Evolutionary conservation across 2,797 vertebrate species (phyloP).

Genomic region (Gephyroberyx darwinii): DNA sequence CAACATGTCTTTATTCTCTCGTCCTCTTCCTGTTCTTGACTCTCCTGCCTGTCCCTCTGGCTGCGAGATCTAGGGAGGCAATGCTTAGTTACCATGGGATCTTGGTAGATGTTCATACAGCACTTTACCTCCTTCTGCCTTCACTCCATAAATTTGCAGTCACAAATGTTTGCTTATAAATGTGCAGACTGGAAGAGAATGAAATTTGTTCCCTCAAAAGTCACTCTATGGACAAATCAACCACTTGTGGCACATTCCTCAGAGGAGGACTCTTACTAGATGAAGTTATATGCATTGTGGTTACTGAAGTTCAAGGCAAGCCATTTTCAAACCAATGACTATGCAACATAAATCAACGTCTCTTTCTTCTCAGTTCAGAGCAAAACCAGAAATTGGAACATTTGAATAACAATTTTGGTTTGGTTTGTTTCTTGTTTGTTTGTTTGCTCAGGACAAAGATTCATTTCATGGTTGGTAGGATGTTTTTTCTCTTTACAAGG

Average conservation of each 20-base stretch:
- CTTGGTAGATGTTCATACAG: constrained; percentile 23
- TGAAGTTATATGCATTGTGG: constrained; percentile 7
- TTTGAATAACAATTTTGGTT: constrained; percentile 19
- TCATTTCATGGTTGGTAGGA: constrained; percentile 10
- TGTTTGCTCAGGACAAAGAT: constrained; percentile 16
- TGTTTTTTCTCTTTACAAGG: constrained; percentile 14
- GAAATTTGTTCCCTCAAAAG: constrained; percentile 8
- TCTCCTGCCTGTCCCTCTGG: constrained; percentile 19
- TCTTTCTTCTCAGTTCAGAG: not conserved
- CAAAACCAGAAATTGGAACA: not conserved
- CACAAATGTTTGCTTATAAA: not conserved
- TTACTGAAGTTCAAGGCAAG: not conserved
- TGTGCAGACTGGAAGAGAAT: not conserved
- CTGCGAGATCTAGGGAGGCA: not conserved
- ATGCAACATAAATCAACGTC: not conserved
- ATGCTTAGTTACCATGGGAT: constrained; percentile 54
- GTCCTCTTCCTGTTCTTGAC: constrained; percentile 33
- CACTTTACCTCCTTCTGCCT: constrained; percentile 11
- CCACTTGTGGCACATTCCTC: constrained; percentile 8
- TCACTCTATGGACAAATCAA: constrained; percentile 21
- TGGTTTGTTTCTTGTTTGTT: constrained; percentile 9
- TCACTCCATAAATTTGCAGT: constrained; percentile 13
- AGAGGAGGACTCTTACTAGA: constrained; percentile 1
- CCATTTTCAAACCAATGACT: constrained; percentile 11
- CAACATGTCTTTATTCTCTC: not conserved